Conservation (phyloP, 2,797 vertebrate genomes). For the Eulemur mongoz region DNA sequence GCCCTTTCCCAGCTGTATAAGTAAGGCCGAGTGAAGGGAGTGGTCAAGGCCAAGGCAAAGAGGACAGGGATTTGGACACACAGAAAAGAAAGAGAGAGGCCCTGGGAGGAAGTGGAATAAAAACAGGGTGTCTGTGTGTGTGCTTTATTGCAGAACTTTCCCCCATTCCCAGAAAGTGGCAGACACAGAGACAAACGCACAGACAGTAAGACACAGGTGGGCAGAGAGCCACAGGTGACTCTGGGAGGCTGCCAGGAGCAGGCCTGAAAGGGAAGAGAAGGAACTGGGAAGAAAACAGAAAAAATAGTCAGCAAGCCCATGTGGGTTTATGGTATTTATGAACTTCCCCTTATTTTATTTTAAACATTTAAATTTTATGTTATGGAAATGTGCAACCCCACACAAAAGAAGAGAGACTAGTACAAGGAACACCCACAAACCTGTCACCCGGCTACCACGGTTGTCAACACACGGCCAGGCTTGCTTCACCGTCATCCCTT, state of each 20-base stretch:
- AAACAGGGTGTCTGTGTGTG: not conserved
- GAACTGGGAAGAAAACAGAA: not conserved
- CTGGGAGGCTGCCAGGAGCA: not conserved
- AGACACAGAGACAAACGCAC: not conserved
- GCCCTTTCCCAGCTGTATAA: no score
- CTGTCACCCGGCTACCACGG: not conserved
- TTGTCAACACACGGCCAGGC: no score
- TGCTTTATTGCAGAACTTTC: not conserved
- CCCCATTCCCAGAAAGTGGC: not conserved
- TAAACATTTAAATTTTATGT: not conserved
- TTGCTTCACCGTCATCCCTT: not conserved
- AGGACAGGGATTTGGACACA: not conserved
- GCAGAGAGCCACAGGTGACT: not conserved
- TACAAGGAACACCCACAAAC: no score
- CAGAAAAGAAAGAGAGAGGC: not conserved
- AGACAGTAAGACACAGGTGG: not conserved
- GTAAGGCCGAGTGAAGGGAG: not conserved
- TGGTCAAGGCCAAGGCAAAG: not conserved
- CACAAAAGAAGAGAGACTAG: not conserved
- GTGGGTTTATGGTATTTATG: not conserved
- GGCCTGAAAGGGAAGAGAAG: not conserved
- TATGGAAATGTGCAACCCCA: not conserved
- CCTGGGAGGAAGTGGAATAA: not conserved
- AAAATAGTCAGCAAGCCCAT: not conserved
- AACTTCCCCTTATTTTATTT: not conserved